Evolutionary conservation across 2,797 vertebrate genomes (phyloP), one percentile per base, ranked within the genome.

Genomic region (Phylloscopus collybita): DNA sequence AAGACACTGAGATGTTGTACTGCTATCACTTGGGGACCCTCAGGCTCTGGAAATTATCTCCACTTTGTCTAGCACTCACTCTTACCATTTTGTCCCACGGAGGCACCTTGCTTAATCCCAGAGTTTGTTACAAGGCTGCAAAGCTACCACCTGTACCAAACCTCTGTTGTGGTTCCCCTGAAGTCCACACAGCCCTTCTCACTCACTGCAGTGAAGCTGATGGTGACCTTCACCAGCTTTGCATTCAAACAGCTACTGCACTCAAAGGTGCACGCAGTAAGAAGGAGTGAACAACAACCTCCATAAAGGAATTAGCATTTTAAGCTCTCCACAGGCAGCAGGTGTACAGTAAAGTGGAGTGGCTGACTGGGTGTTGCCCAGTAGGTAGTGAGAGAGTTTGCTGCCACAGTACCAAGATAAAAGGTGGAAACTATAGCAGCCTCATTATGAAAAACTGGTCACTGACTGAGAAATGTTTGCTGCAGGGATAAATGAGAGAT

Each of bases 1-100:
- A 22, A 67, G 10, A 61, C 26, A 45, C 16, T 49, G 61, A 45
- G 32, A 50, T 14, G 12, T 22, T 14, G 12, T 22, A 61, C 44
- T 49, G 2, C 32, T 62, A 29, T 19, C 0, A 0, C 11, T 8
- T 57, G 56, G 32, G 15, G 11, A 70, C 18, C 13, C 13, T 72
- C 20, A 73, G 9, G 51, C 16, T 12, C n/a, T 17, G 38, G 13
- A 70, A 51, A 53, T 53, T 22, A 61, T 42, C 8, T 89, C 23
- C 3, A 1, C 12, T 64, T 91, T 78, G 18, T 20, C 44, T 38
- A 25, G 34, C 3, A 8, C 22, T 89, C 22, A 10, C 3, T 76
- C 13, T 44, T 44, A 18, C 44, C 44, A 45, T 45, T 45, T 45
- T 45, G 44, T 45, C 44, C 44, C 19, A 7, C 8, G 19, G 10